Evolutionary conservation across 2,113 vertebrate species (phyloP), one percentile per base, ranked within the genome.

Genomic region (Poeciliopsis retropinna): DNA sequence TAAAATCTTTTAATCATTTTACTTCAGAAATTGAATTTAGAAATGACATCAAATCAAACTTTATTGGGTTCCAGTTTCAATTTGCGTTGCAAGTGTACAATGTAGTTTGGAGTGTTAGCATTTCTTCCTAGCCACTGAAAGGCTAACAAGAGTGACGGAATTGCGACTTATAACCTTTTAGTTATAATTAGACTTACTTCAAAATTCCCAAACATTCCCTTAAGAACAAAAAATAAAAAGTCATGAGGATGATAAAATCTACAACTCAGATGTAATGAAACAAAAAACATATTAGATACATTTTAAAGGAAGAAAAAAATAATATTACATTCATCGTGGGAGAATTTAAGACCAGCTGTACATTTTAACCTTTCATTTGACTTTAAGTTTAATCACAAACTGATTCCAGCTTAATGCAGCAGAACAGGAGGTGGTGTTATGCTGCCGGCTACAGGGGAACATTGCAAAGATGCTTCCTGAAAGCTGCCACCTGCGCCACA

Each of bases 241-340:
- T 60, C 34, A 74, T 30, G 44, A 31, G 10, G 5, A 75, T 32
- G 17, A 72, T 60, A 65, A 71, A 73, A 82, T 65, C 64, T 22
- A 54, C 44, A 82, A 67, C 32, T 73, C 37, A 67, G 13, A n/a
- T 31, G 44, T 54, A 70, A 3, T 32, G 54, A 70, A 73, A 83
- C 54, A 79, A 75, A 78, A 73, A 78, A 4, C 31, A 41, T 73
- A 79, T 67, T 29, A 64, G n/a, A 60, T n/a, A n/a, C 74, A 34
- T 41, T 34, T 73, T 62, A 62, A 80, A 84, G 78, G 76, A 80
- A 78, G 6, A 37, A 68, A 41, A 73, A 51, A 60, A 79, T n/a
- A n/a, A n/a, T n/a, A 89, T 14, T 64, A 87, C 87, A 86, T 85
- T 91, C 83, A 90, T 71, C 75, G 68, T 60, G 44, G 70, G 66